A percentile compares a stretch with the other conserved stretches of the same genome.
Conservation (phyloP, 2,113 vertebrate species). For the Neodontobutis hainanensis region DNA sequence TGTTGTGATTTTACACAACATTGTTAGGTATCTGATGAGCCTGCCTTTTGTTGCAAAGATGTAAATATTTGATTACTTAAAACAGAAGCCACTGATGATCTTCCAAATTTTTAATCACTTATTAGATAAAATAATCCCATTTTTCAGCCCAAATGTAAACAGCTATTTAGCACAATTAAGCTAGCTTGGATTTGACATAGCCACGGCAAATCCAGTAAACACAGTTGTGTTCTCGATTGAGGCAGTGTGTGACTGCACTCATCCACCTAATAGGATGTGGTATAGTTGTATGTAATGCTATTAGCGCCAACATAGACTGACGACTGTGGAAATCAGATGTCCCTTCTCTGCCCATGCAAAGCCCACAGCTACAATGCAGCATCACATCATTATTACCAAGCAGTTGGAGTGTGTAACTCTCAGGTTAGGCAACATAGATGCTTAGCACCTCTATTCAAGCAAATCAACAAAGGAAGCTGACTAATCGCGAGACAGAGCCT, state of each 20-base stretch:
- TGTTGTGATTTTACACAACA: slow-evolving; percentile 27
- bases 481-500: slow-evolving; percentile 51
- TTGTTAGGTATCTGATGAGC: slow-evolving; percentile 8
- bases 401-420: slow-evolving; percentile 52
- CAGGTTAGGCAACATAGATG: slow-evolving; percentile 51
- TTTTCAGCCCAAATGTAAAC: slow-evolving; percentile 9
- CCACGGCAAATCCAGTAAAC: slow-evolving; percentile 3
- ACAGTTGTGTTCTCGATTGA: slow-evolving; percentile 8
- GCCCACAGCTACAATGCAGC: slow-evolving; percentile 22
- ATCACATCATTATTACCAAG: slow-evolving; percentile 30
- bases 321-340: slow-evolving; percentile 21
- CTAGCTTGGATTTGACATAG: slow-evolving; percentile 30
- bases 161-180: slow-evolving; percentile 31
- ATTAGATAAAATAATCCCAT: slow-evolving; percentile 24
- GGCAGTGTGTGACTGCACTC: slow-evolving; percentile 10
- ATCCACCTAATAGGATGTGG: slow-evolving; percentile 6
- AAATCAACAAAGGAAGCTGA: slow-evolving; percentile 66
- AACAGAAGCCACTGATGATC: slow-evolving; percentile 18
- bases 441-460: slow-evolving; percentile 53
- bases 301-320: slow-evolving; percentile 19
- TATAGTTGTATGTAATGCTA: slow-evolving; percentile 20
- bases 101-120: slow-evolving; percentile 19
- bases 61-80: slow-evolving; percentile 17
- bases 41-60: slow-evolving; percentile 16
- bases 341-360: slow-evolving; percentile 29